Percentiles rank a stretch among this genome's conserved stretches.
Conservation (phyloP, 2,797 vertebrate genomes). For the Coendou prehensilis region DNA sequence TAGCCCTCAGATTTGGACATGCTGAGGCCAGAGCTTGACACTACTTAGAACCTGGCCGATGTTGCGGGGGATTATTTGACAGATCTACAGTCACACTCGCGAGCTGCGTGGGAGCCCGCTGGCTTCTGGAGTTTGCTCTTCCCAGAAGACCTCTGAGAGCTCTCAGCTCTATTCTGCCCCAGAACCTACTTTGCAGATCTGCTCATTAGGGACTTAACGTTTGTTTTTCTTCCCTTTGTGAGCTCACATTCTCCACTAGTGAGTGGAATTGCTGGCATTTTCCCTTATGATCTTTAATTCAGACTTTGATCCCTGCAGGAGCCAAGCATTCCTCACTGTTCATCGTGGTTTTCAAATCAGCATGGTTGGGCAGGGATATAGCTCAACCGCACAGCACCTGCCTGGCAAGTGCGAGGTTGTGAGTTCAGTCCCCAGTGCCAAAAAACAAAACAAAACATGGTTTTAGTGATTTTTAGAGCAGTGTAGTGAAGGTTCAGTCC, state of each 20-base stretch:
- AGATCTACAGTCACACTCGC: not conserved
- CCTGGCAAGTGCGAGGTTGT: no score
- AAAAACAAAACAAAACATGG: no score
- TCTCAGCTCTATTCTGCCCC: not conserved
- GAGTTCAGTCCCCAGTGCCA: no score
- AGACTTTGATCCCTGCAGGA: slow-evolving; percentile 46
- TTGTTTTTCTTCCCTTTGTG: slow-evolving; percentile 37
- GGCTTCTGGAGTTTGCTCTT: not conserved
- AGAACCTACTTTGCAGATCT: not conserved
- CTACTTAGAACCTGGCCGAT: not conserved
- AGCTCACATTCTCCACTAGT: not conserved
- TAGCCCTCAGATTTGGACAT: not conserved
- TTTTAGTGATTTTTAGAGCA: slow-evolving; percentile 47
- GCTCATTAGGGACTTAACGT: slow-evolving; percentile 11
- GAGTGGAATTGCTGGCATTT: not conserved
- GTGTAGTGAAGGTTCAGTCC: not conserved
- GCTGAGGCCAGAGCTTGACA: not conserved
- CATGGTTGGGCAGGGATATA: not conserved
- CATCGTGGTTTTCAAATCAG: not conserved
- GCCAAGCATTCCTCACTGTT: not conserved
- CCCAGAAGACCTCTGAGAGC: not conserved
- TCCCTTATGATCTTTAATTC: slow-evolving; percentile 50
- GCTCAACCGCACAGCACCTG: no score
- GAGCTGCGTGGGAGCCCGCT: not conserved
- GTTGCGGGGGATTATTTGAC: not conserved